Base-by-base conservation (phyloP, 92 coral and sea anemone genomes). In the Porites evermanni region DNA sequence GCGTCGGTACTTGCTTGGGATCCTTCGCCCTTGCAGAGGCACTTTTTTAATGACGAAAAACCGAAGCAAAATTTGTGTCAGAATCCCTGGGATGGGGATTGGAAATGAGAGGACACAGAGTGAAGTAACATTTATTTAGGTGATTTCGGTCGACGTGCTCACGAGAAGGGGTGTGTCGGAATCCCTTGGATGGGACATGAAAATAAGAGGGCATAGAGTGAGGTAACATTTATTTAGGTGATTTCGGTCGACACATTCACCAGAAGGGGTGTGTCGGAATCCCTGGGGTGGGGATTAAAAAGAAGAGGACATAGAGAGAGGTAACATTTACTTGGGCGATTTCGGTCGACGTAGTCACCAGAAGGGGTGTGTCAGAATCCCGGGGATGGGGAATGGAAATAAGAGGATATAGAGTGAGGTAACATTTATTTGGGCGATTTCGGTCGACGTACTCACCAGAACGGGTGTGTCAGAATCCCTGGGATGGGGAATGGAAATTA, bases 121-220 rank as follows among this genome's bases (percentile, higher is more conserved):
- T 38, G 38, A 18, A 0, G 12, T 1, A 32, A 50, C 32, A 53
- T 63, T 60, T 12, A 14, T 61, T n/a, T 38, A 59, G 44, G 18
- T 9, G 68, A 16, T 21, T 21, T 21, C 21, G 56, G 10, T 8
- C 13, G 13, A 8, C 44, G 47, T 70, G 71, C 97, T 88, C 79
- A 95, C 98, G 81, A 98, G 97, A 12, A 92, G 92, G 2, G 98
- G 95, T 14, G 90, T 90, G 77, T 91, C 96, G 11, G 94, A 84
- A 44, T 91, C 98, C 75, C 79, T 90, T 0, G 21, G 32, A 0
- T 29, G 2, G 32, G 32, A n/a, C n/a, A n/a, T n/a, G n/a, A n/a
- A n/a, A n/a, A 67, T 67, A 20, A 67, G 1, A 1, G 20, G 3
- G 74, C 13, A 17, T 19, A 1, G 17, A 38, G 8, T 38, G 38